phyloP scores from a whole-genome alignment of 2,113 vertebrate species.

The Solenodon paradoxus region DNA sequence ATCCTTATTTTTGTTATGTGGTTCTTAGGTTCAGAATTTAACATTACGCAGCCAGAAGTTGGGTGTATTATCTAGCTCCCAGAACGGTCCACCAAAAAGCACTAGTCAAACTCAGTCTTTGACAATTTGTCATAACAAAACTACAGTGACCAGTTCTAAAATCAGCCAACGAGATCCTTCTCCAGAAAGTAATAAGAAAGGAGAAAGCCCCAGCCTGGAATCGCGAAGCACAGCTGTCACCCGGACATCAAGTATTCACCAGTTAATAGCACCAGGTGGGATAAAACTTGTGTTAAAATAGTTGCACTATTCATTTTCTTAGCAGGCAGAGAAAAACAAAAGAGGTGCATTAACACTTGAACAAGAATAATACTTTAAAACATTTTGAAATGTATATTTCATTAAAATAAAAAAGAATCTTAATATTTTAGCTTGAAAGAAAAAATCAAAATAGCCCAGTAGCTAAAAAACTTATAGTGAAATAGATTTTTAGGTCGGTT shows the following conservation, averaged over 20 bases:
- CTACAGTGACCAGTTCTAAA: constrained; percentile 84
- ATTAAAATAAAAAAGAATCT: constrained; percentile 9
- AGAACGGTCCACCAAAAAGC: constrained; percentile 90
- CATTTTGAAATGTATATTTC: constrained; percentile 31
- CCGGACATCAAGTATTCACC: constrained; percentile 86
- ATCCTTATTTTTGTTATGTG: constrained; percentile 57
- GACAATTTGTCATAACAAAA: constrained; percentile 87
- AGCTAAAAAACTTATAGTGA: constrained; percentile 39
- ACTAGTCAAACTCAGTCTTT: constrained; percentile 84
- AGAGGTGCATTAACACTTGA: background rate
- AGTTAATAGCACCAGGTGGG: constrained; percentile 89
- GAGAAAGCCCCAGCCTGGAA: constrained; percentile 84
- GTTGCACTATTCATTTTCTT: constrained; percentile 48
- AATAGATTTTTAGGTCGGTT: background rate
- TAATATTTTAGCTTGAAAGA: background rate
- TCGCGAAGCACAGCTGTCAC: constrained; percentile 82
- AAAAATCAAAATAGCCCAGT: constrained; percentile 5
- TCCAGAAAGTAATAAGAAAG: constrained; percentile 85
- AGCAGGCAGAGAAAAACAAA: constrained; percentile 25
- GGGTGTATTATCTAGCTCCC: constrained; percentile 87
- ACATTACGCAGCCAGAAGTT: constrained; percentile 89
- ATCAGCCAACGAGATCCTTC: constrained; percentile 85
- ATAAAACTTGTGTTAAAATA: background rate
- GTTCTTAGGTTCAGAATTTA: constrained; percentile 90
- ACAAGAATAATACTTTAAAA: constrained; percentile 2